Conservation (phyloP, 2,888 invertebrate genomes). For the Rutpela maculata region DNA sequence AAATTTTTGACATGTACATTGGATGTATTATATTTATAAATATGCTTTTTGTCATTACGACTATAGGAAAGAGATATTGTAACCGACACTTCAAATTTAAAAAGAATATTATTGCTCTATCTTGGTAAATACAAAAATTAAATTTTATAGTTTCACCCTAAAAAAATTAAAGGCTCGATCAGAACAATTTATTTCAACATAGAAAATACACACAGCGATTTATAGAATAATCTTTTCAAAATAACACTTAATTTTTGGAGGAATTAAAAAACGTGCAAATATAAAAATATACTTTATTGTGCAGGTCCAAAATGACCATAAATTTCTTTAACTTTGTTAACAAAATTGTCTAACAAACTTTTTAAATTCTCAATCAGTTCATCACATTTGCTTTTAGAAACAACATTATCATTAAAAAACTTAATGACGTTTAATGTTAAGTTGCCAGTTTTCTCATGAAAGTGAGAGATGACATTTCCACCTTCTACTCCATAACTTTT, state of each 20-base stretch:
- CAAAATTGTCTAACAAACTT: not conserved
- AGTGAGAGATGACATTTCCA: slow-evolving; percentile 10
- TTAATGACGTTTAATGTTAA: slow-evolving; percentile 29
- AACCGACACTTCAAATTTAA: no score
- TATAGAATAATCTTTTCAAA: no score
- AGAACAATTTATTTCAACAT: no score
- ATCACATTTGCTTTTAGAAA: slow-evolving; percentile 34
- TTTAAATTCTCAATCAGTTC: slow-evolving; percentile 13
- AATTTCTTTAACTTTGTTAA: slow-evolving; percentile 38
- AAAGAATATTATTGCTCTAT: no score
- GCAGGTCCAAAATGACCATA: slow-evolving; percentile 24
- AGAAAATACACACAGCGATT: no score
- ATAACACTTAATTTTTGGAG: not conserved
- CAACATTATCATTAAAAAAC: slow-evolving; percentile 35
- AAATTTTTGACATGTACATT: no score
- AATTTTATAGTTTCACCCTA: no score
- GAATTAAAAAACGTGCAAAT: not conserved
- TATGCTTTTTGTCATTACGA: no score
- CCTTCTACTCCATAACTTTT: slow-evolving; percentile 28
- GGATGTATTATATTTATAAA: no score
- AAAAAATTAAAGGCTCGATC: no score
- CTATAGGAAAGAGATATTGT: no score
- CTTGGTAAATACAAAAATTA: no score
- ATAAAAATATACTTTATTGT: slow-evolving; percentile 23
- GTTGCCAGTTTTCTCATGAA: slow-evolving; percentile 39